Conservation (phyloP, 2,797 vertebrate species). For the Hyperoplus lanceolatus region DNA sequence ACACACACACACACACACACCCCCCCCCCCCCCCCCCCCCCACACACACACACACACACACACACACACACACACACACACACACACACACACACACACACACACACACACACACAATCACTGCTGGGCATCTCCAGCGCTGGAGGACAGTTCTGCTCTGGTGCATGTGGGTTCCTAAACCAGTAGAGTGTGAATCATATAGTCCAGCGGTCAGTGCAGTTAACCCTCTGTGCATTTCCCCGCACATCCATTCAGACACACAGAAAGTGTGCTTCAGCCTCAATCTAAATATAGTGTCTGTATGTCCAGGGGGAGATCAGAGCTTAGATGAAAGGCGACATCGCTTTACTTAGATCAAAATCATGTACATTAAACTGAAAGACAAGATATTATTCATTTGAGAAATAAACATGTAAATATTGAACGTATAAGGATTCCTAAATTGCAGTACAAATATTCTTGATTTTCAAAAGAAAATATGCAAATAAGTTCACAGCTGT, state of each 20-base stretch:
- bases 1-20: conserved; percentile 15
- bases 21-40: too few species aligned
- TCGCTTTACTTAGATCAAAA: conserved; percentile 22
- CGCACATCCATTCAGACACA: conserved; percentile 57
- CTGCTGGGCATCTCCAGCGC: conserved; percentile 32
- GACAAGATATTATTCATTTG: background rate
- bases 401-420: background rate
- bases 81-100: conserved; percentile 17
- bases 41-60: conserved; percentile 24
- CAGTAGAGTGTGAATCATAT: conserved; percentile 73
- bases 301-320: conserved; percentile 24
- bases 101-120: conserved; percentile 27
- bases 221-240: conserved; percentile 63
- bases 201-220: conserved; percentile 68
- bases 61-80: conserved; percentile 6
- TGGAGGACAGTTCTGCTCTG: conserved; percentile 60
- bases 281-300: conserved; percentile 52
- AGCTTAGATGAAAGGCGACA: conserved; percentile 29
- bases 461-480: background rate
- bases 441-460: background rate
- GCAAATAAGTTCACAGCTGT: background rate
- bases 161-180: conserved; percentile 64
- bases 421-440: background rate
- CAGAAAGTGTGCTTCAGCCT: conserved; percentile 48
- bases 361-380: conserved; percentile 31